A percentile compares a stretch with the other conserved stretches of the same genome.
Conservation (phyloP, 2,888 invertebrate species). For the Amphipyra berbera region DNA sequence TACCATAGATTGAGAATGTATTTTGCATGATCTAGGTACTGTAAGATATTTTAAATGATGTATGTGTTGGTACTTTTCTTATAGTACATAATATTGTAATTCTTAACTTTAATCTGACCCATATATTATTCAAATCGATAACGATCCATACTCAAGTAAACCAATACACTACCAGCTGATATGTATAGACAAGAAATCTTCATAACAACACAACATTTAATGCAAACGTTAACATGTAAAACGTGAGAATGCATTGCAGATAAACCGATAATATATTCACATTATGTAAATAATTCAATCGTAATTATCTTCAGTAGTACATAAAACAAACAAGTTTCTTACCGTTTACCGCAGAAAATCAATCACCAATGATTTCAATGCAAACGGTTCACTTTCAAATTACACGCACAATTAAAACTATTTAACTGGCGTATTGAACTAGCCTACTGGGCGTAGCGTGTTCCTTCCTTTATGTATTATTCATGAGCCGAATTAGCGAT, state of each 20-base stretch:
- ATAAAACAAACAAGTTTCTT: slow-evolving; percentile 39
- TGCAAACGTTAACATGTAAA: slow-evolving; percentile 29
- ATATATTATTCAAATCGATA: slow-evolving; percentile 6
- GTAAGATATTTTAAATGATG: too few species aligned
- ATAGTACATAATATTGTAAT: too few species aligned
- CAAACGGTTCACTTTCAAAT: slow-evolving; percentile 57
- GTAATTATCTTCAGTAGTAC: slow-evolving; percentile 10
- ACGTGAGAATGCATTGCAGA: slow-evolving; percentile 38
- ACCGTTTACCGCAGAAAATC: slow-evolving; percentile 39
- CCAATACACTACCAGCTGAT: slow-evolving; percentile 17
- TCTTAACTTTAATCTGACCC: slow-evolving; percentile 9
- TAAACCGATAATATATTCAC: slow-evolving; percentile 28
- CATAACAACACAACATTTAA: slow-evolving; percentile 11
- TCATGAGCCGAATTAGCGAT: slow-evolving; percentile 63
- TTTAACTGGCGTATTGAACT: slow-evolving; percentile 59
- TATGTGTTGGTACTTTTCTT: too few species aligned
- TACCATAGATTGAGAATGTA: too few species aligned
- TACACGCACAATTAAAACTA: slow-evolving; percentile 63
- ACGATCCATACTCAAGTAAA: background rate
- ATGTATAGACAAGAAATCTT: slow-evolving; percentile 19
- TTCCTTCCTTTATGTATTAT: slow-evolving; percentile 68
- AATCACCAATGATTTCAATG: slow-evolving; percentile 34
- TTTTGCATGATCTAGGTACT: too few species aligned
- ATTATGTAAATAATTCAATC: slow-evolving; percentile 21
- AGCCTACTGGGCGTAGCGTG: slow-evolving; percentile 67